Conservation (phyloP, 2,888 invertebrate genomes). For the Drosophila falleni region DNA sequence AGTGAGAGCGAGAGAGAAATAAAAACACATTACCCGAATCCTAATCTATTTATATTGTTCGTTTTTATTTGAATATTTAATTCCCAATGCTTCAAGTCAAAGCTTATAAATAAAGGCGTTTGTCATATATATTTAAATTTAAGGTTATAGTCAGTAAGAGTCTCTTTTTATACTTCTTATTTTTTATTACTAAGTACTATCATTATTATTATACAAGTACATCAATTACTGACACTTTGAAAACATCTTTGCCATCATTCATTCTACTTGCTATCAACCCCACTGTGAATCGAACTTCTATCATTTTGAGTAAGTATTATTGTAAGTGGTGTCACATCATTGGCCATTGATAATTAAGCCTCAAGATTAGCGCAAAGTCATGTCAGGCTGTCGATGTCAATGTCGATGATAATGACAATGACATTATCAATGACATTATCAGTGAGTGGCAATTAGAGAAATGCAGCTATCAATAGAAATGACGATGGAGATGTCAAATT, state of each 20-base stretch:
- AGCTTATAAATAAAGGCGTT: too few relatives aligned
- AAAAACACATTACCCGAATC: not conserved
- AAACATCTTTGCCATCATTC: not conserved
- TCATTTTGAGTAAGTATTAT: not conserved
- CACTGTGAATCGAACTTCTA: not conserved
- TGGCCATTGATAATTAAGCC: constrained; percentile 44
- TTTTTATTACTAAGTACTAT: too few relatives aligned
- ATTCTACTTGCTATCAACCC: constrained; percentile 1
- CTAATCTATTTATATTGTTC: too few relatives aligned
- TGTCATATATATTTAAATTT: too few relatives aligned
- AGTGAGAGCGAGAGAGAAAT: not conserved
- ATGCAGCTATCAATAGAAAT: constrained; percentile 31
- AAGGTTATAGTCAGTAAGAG: too few relatives aligned
- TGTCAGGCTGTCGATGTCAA: constrained; percentile 37
- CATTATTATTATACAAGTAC: not conserved
- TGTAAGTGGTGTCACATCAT: constrained; percentile 20
- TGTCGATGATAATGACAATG: constrained; percentile 24
- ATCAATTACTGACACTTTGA: constrained; percentile 1
- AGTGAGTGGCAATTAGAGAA: constrained; percentile 19
- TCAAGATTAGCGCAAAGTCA: constrained; percentile 59
- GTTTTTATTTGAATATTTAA: too few relatives aligned
- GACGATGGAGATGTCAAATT: constrained; percentile 46
- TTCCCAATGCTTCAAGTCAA: too few relatives aligned
- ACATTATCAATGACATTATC: constrained; percentile 44
- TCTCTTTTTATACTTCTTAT: too few relatives aligned